These are phyloP conservation scores for Ptychodera flava DNA, from an alignment of 35 echinoderm and acorn worm genomes.

Conservation along the genomic window DNA sequence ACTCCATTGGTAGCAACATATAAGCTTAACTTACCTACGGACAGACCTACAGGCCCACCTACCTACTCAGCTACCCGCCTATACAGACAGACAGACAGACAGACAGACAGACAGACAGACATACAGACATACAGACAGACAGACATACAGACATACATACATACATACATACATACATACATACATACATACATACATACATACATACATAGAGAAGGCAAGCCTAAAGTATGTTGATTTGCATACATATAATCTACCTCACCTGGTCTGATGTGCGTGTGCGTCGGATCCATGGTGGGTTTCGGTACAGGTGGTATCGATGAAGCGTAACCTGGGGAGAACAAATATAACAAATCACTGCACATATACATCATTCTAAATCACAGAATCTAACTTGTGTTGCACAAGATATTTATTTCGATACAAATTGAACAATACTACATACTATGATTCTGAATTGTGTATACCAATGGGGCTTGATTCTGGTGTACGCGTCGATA, in stretches of 20 bases:
- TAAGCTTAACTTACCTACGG: too few species aligned
- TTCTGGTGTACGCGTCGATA: too few species aligned
- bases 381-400: too few species aligned
- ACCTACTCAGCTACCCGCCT: background rate
- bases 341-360: too few species aligned
- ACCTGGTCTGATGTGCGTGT: background rate
- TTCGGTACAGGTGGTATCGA: background rate
- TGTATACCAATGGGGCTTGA: too few species aligned
- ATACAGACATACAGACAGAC: background rate
- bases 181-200: conserved; percentile 2
- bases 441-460: too few species aligned
- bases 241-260: background rate
- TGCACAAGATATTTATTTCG: too few species aligned
- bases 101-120: background rate
- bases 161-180: conserved; percentile 2
- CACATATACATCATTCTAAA: too few species aligned
- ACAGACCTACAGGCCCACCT: too few species aligned
- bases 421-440: too few species aligned
- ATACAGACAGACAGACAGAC: background rate
- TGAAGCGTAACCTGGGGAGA: background rate
- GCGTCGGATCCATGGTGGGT: background rate
- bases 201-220: background rate
- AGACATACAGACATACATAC: background rate
- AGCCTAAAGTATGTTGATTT: too few species aligned
- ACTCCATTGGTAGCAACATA: too few species aligned